These are phyloP conservation scores for Lydus trimaculatus DNA, from an alignment of 2,888 invertebrate genomes.

Conservation along the genomic window DNA sequence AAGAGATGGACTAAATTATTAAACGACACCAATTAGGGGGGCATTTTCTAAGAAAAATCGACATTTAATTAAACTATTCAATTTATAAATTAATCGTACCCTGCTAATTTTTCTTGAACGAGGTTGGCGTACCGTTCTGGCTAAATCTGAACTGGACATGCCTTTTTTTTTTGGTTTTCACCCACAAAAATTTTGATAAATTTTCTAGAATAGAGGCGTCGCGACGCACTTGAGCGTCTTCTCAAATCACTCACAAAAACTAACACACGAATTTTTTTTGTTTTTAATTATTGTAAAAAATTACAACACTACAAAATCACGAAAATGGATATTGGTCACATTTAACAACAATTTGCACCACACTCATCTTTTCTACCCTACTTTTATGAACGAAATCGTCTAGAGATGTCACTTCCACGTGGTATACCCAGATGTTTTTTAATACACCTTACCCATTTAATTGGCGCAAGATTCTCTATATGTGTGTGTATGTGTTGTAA, in stretches of 20 bases:
- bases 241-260: background rate
- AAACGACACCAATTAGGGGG: too few relatives aligned
- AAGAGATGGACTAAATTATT: too few relatives aligned
- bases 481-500: background rate
- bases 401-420: constrained; percentile 1
- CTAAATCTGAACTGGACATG: constrained; percentile 34
- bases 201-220: background rate
- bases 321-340: background rate
- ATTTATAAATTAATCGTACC: too few relatives aligned
- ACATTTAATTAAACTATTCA: background rate
- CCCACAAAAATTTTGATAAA: background rate
- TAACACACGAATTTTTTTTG: background rate
- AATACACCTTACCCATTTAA: background rate
- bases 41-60: background rate
- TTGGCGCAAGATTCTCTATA: background rate
- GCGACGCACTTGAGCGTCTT: background rate
- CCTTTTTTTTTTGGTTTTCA: background rate
- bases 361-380: background rate
- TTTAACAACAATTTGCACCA: background rate
- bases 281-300: background rate
- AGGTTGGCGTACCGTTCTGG: constrained; percentile 54
- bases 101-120: constrained; percentile 55
- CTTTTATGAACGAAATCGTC: background rate
- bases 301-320: background rate
- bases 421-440: background rate